Conservation (phyloP, 2,797 vertebrate genomes). For the Hydrolagus colliei region DNA sequence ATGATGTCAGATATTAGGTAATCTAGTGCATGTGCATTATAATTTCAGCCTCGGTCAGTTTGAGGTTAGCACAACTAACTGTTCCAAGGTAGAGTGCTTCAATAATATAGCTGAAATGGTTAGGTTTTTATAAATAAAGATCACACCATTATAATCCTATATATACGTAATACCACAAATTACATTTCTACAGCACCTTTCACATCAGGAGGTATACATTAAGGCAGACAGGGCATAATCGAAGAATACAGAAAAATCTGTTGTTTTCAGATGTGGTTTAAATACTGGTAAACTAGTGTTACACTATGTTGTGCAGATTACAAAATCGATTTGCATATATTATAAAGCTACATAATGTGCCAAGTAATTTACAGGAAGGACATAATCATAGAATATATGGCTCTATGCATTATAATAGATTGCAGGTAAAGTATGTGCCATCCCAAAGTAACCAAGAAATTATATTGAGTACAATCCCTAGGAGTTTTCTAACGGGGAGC, state of each 20-base stretch:
- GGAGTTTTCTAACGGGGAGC: not conserved
- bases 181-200: no score
- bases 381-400: not conserved
- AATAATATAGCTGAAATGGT: no score
- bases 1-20: conserved; percentile 75
- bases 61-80: not conserved
- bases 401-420: not conserved
- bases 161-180: not conserved
- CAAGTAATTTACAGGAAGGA: not conserved
- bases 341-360: not conserved
- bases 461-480: not conserved
- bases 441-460: not conserved
- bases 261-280: no score
- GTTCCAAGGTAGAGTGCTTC: not conserved
- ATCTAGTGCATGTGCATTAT: conserved; percentile 73
- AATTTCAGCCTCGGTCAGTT: not conserved
- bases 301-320: no score
- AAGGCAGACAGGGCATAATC: no score
- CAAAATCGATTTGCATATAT: not conserved
- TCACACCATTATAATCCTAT: not conserved
- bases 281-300: not conserved
- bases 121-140: not conserved
- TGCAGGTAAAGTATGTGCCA: not conserved
- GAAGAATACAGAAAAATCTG: no score
- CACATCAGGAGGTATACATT: no score